Conservation (phyloP, 2,888 invertebrate genomes). For the Metellina segmentata region DNA sequence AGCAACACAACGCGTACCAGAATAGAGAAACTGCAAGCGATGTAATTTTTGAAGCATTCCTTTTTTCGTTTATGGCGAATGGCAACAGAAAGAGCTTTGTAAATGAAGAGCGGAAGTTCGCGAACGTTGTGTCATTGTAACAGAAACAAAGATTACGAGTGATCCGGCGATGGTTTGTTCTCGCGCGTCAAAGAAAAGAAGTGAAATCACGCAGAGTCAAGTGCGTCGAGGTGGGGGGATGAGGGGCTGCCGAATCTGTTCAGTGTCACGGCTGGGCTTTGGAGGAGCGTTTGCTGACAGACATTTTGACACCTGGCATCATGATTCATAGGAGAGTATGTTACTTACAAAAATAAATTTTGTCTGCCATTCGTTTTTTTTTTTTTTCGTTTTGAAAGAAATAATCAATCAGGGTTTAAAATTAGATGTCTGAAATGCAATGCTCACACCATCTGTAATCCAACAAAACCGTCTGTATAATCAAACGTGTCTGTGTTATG, state of each 20-base stretch:
- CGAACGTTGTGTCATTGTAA: constrained; percentile 48
- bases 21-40: no score
- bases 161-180: constrained; percentile 21
- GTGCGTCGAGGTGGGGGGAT: not conserved
- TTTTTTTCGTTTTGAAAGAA: not conserved
- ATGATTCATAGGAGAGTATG: constrained; percentile 18
- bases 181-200: constrained; percentile 4
- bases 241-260: constrained; percentile 4
- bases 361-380: not conserved
- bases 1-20: no score
- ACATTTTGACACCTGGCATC: constrained; percentile 63
- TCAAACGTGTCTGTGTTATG: no score
- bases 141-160: constrained; percentile 70
- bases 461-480: not conserved
- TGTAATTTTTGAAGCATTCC: no score
- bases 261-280: constrained; percentile 41
- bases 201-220: not conserved
- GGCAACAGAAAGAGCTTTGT: constrained; percentile 52
- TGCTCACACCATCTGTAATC: not conserved
- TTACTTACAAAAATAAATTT: not conserved
- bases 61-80: constrained; percentile 1
- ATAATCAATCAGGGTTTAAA: not conserved
- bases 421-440: not conserved
- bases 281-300: constrained; percentile 55
- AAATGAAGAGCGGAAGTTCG: constrained; percentile 45